A percentile compares a stretch with the other conserved stretches of the same genome.
Conservation (phyloP, 23 tunicate genomes). For the Clavelina lepadiformis region DNA sequence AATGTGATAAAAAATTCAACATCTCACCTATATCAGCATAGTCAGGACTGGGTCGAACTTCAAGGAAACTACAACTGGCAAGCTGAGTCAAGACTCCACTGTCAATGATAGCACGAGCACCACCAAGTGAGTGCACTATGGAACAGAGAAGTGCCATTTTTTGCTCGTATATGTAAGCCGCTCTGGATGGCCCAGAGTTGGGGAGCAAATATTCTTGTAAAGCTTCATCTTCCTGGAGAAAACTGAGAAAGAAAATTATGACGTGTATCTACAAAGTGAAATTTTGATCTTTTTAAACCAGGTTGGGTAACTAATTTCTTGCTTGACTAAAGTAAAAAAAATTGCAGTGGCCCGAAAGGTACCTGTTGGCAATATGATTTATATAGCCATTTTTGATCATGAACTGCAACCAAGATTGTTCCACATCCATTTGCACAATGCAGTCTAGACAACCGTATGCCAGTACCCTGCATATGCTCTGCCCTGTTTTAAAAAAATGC, state of each 20-base stretch:
- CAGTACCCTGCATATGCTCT: constrained; percentile 71
- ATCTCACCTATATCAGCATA: constrained; percentile 20
- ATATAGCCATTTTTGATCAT: constrained; percentile 78
- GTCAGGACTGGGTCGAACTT: constrained; percentile 43
- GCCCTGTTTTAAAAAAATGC: too few relatives aligned
- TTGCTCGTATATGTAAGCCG: constrained; percentile 85
- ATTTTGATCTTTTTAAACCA: not conserved
- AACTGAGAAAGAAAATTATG: constrained; percentile 29
- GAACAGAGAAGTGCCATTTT: constrained; percentile 88
- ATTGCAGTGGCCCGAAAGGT: too few relatives aligned
- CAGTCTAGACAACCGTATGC: constrained; percentile 78
- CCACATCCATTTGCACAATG: constrained; percentile 56
- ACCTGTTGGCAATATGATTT: constrained; percentile 75
- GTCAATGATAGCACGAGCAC: constrained; percentile 78
- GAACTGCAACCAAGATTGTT: constrained; percentile 69
- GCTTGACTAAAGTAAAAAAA: too few relatives aligned
- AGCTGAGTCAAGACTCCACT: constrained; percentile 63
- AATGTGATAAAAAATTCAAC: too few relatives aligned
- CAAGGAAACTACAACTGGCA: constrained; percentile 59
- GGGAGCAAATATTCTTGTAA: constrained; percentile 53
- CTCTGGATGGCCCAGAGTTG: constrained; percentile 29
- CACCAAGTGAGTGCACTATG: constrained; percentile 63
- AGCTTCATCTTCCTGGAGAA: constrained; percentile 53
- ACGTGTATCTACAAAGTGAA: not conserved
- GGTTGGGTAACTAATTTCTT: not conserved